Evolutionary conservation across 2,797 vertebrate genomes (phyloP).

Genomic region (Sebastes vulpes): DNA sequence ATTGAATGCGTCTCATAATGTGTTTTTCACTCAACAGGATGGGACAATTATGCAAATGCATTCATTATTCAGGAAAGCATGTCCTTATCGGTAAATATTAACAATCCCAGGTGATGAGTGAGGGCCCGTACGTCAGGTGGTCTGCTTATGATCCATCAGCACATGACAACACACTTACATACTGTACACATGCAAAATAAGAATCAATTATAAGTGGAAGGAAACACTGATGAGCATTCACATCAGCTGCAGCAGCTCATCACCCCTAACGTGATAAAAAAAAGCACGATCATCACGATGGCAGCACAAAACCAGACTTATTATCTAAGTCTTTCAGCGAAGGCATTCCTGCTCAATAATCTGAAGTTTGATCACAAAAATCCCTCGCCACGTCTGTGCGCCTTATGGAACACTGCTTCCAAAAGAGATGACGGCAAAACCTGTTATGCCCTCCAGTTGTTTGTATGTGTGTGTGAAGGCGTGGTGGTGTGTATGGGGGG

Average conservation of each 20-base stretch:
- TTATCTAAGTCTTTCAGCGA: slow-evolving; percentile 13
- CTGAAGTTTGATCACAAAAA: slow-evolving; percentile 50
- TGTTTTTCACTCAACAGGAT: slow-evolving; percentile 58
- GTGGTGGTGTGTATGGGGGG: background rate
- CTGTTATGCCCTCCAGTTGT: slow-evolving; percentile 44
- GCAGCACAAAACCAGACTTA: background rate
- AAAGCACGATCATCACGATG: slow-evolving; percentile 9
- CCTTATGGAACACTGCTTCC: slow-evolving; percentile 52
- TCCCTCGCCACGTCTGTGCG: slow-evolving; percentile 27
- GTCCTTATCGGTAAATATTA: slow-evolving; percentile 63
- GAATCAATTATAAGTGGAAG: slow-evolving; percentile 19
- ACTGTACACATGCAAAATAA: slow-evolving; percentile 26
- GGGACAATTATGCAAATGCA: slow-evolving; percentile 66
- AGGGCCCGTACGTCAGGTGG: slow-evolving; percentile 23
- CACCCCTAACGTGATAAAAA: background rate
- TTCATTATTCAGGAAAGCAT: slow-evolving; percentile 53
- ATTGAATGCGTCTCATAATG: slow-evolving; percentile 58
- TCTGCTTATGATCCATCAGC: slow-evolving; percentile 43
- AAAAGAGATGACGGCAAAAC: slow-evolving; percentile 54
- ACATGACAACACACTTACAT: background rate
- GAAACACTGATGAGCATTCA: slow-evolving; percentile 30
- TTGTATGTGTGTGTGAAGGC: slow-evolving; percentile 36
- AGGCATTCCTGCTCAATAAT: slow-evolving; percentile 58
- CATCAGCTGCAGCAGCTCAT: slow-evolving; percentile 20
- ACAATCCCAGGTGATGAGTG: slow-evolving; percentile 57